Conservation (phyloP, 1,140 invertebrate species). For the Penaeus indicus region DNA sequence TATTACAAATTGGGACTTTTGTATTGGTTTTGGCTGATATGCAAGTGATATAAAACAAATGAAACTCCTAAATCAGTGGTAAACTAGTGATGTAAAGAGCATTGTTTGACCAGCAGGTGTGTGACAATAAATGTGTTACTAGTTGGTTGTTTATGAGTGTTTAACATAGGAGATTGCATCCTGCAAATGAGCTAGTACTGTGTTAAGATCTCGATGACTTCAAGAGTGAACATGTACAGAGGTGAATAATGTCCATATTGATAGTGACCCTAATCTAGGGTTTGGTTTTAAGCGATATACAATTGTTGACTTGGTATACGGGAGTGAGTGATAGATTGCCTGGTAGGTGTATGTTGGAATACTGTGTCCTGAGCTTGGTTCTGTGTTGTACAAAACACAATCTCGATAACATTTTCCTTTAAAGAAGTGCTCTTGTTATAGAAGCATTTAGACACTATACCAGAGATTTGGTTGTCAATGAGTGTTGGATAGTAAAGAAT, state of each 20-base stretch:
- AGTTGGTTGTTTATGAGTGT: slow-evolving; percentile 40
- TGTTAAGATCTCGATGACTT: too few relatives aligned
- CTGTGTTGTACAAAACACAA: slow-evolving; percentile 34
- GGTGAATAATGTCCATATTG: too few relatives aligned
- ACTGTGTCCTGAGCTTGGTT: slow-evolving; percentile 33
- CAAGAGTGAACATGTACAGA: too few relatives aligned
- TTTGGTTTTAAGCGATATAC: too few relatives aligned
- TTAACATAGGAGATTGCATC: slow-evolving; percentile 22
- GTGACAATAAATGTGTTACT: slow-evolving; percentile 42
- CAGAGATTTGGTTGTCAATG: slow-evolving; percentile 34
- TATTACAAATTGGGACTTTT: too few relatives aligned
- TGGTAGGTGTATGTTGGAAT: slow-evolving; percentile 22
- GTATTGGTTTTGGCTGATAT: too few relatives aligned
- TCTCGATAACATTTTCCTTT: slow-evolving; percentile 5
- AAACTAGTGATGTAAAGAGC: slow-evolving; percentile 27
- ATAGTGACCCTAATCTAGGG: too few relatives aligned
- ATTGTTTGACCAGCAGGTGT: slow-evolving; percentile 1
- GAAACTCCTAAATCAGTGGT: neutral
- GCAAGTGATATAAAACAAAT: too few relatives aligned
- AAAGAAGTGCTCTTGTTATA: slow-evolving; percentile 41
- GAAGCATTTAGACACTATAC: slow-evolving; percentile 44
- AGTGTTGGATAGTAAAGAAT: slow-evolving; percentile 42
- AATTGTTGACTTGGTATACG: neutral
- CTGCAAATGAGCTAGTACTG: slow-evolving; percentile 3
- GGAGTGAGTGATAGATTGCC: slow-evolving; percentile 37